These are phyloP conservation scores for Acrobasis repandana DNA, from an alignment of 2,888 invertebrate species.

Conservation along the genomic window DNA sequence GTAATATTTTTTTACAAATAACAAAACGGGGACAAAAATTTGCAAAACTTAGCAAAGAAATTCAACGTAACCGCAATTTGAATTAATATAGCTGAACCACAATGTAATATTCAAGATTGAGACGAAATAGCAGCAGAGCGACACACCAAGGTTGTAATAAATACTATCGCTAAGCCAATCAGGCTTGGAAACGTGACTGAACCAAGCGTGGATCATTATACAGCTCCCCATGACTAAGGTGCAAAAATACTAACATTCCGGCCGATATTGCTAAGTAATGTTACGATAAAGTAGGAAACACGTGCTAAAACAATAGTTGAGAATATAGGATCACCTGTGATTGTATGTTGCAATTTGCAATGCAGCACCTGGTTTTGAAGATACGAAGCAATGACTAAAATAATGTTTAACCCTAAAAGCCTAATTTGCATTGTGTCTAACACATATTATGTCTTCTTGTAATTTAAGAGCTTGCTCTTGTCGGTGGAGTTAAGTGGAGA, in stretches of 20 bases:
- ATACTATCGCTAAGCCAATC: slow-evolving; percentile 54
- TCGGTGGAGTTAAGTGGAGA: no score
- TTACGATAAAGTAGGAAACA: slow-evolving; percentile 9
- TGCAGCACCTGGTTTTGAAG: slow-evolving; percentile 2
- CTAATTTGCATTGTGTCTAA: no score
- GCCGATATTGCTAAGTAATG: slow-evolving; percentile 2
- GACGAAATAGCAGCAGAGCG: slow-evolving; percentile 20
- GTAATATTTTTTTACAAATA: not conserved
- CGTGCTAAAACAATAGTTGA: slow-evolving; percentile 4
- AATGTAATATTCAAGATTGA: slow-evolving; percentile 15
- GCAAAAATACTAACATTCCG: slow-evolving; percentile 34
- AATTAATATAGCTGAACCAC: not conserved
- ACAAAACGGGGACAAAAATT: not conserved
- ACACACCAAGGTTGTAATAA: slow-evolving; percentile 55
- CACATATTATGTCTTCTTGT: no score
- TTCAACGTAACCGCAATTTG: not conserved
- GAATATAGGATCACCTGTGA: not conserved
- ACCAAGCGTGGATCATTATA: slow-evolving; percentile 48
- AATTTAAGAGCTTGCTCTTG: no score
- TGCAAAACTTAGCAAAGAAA: not conserved
- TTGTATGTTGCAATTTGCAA: not conserved
- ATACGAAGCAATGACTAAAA: no score
- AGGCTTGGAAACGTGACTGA: slow-evolving; percentile 52
- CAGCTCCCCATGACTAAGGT: slow-evolving; percentile 42
- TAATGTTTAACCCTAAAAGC: no score